phyloP scores from a whole-genome alignment of 1,140 invertebrate genomes.

The Brachionus sp. region DNA sequence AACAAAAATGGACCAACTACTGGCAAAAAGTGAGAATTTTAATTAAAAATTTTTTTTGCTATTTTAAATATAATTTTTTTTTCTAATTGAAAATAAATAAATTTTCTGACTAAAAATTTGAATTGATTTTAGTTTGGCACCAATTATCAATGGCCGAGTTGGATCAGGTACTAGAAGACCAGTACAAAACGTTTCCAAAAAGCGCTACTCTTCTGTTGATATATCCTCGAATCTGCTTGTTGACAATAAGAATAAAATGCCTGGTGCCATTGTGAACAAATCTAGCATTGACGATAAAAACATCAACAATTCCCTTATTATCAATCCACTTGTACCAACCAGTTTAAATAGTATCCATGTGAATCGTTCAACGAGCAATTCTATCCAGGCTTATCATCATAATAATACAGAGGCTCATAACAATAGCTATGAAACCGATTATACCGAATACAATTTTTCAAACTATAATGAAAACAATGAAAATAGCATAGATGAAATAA shows the following conservation, averaged over 20 bases:
- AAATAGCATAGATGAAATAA: conserved; percentile 37
- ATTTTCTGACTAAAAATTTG: background rate
- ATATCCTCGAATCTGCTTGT: background rate
- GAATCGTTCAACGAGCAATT: conserved; percentile 4
- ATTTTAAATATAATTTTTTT: background rate
- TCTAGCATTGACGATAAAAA: background rate
- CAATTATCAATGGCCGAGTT: background rate
- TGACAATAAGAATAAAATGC: background rate
- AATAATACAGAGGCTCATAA: background rate
- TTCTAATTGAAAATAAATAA: background rate
- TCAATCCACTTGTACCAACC: background rate
- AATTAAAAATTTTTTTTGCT: background rate
- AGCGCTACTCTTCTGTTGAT: conserved; percentile 6
- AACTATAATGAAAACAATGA: background rate
- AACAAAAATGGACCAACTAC: background rate
- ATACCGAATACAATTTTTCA: conserved; percentile 4
- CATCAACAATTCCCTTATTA: background rate
- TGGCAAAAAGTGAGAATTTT: background rate
- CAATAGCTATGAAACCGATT: conserved; percentile 7
- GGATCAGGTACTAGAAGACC: conserved; percentile 17
- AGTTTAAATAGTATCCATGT: background rate
- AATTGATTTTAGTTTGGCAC: background rate
- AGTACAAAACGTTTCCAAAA: conserved; percentile 8
- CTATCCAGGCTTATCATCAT: background rate
- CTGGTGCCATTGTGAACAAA: background rate